Conservation (phyloP, 23 tunicate genomes). For the Aplidium turbinatum region DNA sequence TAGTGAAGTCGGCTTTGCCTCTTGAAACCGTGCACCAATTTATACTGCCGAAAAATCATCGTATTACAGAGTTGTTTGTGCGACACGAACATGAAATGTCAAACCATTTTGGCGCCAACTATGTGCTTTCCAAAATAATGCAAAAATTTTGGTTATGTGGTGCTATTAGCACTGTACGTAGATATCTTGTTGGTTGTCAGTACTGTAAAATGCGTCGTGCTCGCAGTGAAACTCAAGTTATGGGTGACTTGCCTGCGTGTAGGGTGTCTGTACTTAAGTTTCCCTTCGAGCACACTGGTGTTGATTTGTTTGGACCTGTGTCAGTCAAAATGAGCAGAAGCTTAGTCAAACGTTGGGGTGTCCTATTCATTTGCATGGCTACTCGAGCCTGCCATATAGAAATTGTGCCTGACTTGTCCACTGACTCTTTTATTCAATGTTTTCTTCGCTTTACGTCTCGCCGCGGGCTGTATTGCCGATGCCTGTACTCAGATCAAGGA, state of each 20-base stretch:
- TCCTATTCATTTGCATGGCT: conserved; percentile 27
- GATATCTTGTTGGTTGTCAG: neutral
- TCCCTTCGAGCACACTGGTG: conserved; percentile 21
- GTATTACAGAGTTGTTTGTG: conserved; percentile 1
- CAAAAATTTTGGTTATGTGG: conserved; percentile 23
- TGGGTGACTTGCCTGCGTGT: conserved; percentile 20
- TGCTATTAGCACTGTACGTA: conserved; percentile 4
- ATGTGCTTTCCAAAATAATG: conserved; percentile 14
- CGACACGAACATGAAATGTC: conserved; percentile 4
- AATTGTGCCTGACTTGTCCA: conserved; percentile 26
- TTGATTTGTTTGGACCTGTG: conserved; percentile 17
- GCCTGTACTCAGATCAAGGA: conserved; percentile 32
- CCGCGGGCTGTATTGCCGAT: conserved; percentile 3
- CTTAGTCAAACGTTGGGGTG: neutral
- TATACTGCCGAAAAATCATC: conserved; percentile 5
- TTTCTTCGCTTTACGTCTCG: conserved; percentile 17
- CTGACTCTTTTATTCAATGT: conserved; percentile 28
- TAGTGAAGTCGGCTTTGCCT: conserved; percentile 1
- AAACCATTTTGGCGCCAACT: conserved; percentile 20
- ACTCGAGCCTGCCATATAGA: conserved; percentile 22
- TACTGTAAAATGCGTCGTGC: conserved; percentile 28
- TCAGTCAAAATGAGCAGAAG: conserved; percentile 5
- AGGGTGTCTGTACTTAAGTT: conserved; percentile 20
- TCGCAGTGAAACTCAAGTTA: neutral
- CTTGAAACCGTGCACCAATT: conserved; percentile 9